Evolutionary conservation across 1,140 invertebrate genomes (phyloP), one percentile per base, ranked within the genome.

Genomic region (Bradysia coprophila): DNA sequence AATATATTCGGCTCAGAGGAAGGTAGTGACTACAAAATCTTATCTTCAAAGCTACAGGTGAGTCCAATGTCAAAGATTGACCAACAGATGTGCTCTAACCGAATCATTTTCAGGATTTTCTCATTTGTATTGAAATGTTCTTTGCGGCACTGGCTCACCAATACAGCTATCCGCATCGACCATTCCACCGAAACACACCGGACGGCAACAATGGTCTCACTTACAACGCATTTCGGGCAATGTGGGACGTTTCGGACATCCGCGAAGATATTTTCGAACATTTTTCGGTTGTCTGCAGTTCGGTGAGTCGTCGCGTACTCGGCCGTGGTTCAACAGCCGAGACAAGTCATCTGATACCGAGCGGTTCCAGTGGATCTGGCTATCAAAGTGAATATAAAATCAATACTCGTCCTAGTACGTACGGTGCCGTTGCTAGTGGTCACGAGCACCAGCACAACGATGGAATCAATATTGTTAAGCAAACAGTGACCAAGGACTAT

Each of bases 91-190:
- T n/a, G n/a, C n/a, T n/a, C n/a, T n/a, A n/a, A n/a, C n/a, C n/a
- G n/a, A n/a, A n/a, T 13, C 6, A 28, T 8, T 64, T 66, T 38
- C 63, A 92, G 78, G 87, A 96, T 66, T 94, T 95, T 61, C 65
- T 92, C 38, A 92, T 97, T 44, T 97, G 92, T 53, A 90, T 96
- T 52, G 92, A 97, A 66, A 97, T 97, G 92, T 94, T 95, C 56
- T 57, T 96, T 47, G 92, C 92, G 9, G 86, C 91, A 1, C 75
- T 95, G 11, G 91, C 88, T 3, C 92, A 96, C 66, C 87, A 92
- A 56, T 95, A 86, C 61, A 89, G 87, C 47, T 97, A 96, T 58
- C 89, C 89, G 20, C 83, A 93, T 59, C 78, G 81, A 58, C 83
- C 86, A 10, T 97, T 82, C 47, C 58, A 61, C 40, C 56, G 59